Evolutionary conservation across 1,140 invertebrate genomes (phyloP), one percentile per base, ranked within the genome.

Genomic region (Drosophila biarmipes): DNA sequence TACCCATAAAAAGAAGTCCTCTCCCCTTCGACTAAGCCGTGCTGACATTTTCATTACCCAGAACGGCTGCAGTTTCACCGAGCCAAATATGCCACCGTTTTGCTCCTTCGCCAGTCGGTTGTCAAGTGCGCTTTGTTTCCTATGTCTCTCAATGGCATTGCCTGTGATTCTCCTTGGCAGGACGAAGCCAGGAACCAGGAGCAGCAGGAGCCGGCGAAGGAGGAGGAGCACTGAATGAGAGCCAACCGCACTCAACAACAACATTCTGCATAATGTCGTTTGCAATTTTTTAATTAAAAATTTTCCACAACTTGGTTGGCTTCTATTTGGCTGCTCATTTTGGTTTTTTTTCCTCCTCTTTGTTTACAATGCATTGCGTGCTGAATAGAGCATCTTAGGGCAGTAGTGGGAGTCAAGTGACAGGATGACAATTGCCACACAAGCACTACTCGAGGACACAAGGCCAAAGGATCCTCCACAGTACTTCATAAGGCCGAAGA

Each of bases 261-360:
- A n/a, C 76, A 52, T 54, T 80, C 54, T 63, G 73, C 78, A 81
- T 81, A 81, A 80, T 71, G 78, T 59, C 45, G 59, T 71, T 71
- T 54, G 78, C 81, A 81, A 87, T 86, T 87, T 87, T 87, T 81
- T 86, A 86, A 87, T 86, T 86, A 78, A 87, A 85, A 86, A 78
- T 87, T 59, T 78, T 81, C 64, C 75, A 68, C 82, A 81, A 64
- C 73, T 77, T 63, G 66, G 43, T 69, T 80, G 66, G 66, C 55
- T 80, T 76, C 64, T 76, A 74, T 80, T 74, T 56, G 69, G 45
- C 43, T 80, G 69, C 78, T 87, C 78, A 87, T 87, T 86, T 87
- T 57, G n/a, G n/a, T 74, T 46, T 80, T 61, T 38, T 62, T 66
- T 56, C 14, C 14, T 58, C 15, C 6, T 27, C 11, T 56, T 61